Conservation (phyloP, 2,797 vertebrate genomes). For the Sebastes dallii region DNA sequence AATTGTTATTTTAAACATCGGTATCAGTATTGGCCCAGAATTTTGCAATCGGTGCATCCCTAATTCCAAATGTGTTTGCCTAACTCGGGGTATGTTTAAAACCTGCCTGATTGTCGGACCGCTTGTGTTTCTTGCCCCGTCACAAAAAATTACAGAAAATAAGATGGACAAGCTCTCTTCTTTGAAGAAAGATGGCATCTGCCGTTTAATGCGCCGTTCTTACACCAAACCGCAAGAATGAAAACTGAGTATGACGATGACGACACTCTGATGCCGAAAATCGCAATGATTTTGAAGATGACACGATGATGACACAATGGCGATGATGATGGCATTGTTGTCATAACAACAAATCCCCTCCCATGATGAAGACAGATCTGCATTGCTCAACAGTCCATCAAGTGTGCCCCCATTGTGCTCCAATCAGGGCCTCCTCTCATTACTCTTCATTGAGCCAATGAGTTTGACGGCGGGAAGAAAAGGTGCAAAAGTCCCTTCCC, state of each 20-base stretch:
- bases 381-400: constrained; percentile 78
- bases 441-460: constrained; percentile 76
- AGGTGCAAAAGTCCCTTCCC: constrained; percentile 63
- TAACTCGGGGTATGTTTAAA: neutral
- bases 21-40: too few relatives aligned
- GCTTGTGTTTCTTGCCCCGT: neutral
- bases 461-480: constrained; percentile 67
- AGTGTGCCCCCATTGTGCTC: constrained; percentile 76
- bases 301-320: constrained; percentile 13
- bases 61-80: neutral
- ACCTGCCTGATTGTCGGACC: neutral
- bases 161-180: too few relatives aligned
- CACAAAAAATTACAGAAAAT: neutral
- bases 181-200: neutral
- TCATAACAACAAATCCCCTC: constrained; percentile 62
- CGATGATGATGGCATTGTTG: constrained; percentile 39
- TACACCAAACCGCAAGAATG: neutral
- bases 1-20: too few relatives aligned
- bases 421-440: constrained; percentile 71
- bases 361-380: constrained; percentile 71
- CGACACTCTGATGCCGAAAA: constrained; percentile 6
- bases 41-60: too few relatives aligned
- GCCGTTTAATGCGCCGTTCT: neutral
- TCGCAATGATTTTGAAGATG: neutral
- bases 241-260: neutral